Evolutionary conservation across 1,140 invertebrate genomes (phyloP).

Genomic region (Drosophila tani): DNA sequence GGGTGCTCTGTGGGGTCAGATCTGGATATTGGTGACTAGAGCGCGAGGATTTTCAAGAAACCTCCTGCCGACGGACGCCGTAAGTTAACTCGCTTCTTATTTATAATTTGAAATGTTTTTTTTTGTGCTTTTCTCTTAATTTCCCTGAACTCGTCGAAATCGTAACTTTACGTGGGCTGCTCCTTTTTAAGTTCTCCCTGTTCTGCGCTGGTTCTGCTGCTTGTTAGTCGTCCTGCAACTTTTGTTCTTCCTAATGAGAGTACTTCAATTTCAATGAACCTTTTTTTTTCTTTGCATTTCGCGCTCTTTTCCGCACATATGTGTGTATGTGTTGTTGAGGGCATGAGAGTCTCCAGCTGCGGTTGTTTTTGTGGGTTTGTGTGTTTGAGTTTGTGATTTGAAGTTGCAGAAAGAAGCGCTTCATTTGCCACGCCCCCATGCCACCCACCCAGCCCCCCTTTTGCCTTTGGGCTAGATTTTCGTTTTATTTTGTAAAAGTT

Average conservation of each 20-base stretch:
- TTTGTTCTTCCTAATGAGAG: slow-evolving; percentile 68
- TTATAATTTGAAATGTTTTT: neutral
- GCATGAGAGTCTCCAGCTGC: slow-evolving; percentile 30
- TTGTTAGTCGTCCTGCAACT: slow-evolving; percentile 40
- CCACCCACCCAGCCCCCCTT: neutral
- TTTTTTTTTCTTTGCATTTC: slow-evolving; percentile 15
- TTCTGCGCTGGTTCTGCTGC: neutral
- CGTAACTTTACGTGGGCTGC: slow-evolving; percentile 16
- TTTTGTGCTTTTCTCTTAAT: neutral
- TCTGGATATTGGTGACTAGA: neutral
- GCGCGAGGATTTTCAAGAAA: neutral
- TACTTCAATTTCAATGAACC: slow-evolving; percentile 60
- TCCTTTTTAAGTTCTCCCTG: slow-evolving; percentile 5
- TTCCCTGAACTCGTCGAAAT: neutral
- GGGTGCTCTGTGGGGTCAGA: neutral
- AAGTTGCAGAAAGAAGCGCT: slow-evolving; percentile 51
- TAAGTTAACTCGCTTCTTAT: neutral
- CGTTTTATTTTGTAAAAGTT: slow-evolving; percentile 72
- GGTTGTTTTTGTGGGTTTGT: slow-evolving; percentile 11
- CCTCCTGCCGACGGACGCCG: neutral
- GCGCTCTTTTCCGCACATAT: slow-evolving; percentile 40
- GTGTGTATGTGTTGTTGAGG: neutral
- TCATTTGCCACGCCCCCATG: slow-evolving; percentile 40
- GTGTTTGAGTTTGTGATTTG: slow-evolving; percentile 39
- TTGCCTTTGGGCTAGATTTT: slow-evolving; percentile 52